phyloP scores from a whole-genome alignment of 2,797 vertebrate genomes.

The Margarornis squamiger region DNA sequence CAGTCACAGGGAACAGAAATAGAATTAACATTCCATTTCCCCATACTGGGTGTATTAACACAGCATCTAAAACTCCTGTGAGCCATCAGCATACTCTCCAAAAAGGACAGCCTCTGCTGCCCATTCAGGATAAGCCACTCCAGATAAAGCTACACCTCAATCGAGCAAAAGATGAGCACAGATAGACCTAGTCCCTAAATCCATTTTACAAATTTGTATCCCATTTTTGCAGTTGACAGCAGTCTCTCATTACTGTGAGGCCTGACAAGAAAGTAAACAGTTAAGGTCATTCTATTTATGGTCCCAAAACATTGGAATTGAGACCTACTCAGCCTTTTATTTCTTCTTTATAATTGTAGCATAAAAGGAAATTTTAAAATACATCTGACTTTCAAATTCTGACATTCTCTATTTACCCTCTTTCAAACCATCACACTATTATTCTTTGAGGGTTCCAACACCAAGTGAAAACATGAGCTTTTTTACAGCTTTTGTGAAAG shows the following conservation, averaged over 20 bases:
- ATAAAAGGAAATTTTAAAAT: slow-evolving; percentile 4
- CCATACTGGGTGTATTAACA: background rate
- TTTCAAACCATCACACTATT: background rate
- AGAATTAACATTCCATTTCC: background rate
- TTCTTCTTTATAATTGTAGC: background rate
- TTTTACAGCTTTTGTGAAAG: background rate
- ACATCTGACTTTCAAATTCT: background rate
- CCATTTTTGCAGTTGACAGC: background rate
- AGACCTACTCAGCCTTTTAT: background rate
- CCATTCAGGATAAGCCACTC: background rate
- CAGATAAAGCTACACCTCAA: background rate
- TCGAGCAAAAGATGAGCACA: background rate
- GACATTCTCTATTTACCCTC: background rate
- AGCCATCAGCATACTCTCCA: background rate
- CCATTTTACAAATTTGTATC: background rate
- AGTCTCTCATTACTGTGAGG: background rate
- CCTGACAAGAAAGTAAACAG: background rate
- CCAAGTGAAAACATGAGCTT: background rate
- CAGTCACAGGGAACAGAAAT: background rate
- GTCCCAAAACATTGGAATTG: background rate
- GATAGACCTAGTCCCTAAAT: background rate
- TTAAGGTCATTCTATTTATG: background rate
- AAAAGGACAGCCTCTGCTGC: background rate
- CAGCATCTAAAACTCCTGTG: background rate
- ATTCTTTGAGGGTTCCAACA: background rate